phyloP scores from a whole-genome alignment of 2,888 invertebrate genomes.

The Machimus atricapillus region DNA sequence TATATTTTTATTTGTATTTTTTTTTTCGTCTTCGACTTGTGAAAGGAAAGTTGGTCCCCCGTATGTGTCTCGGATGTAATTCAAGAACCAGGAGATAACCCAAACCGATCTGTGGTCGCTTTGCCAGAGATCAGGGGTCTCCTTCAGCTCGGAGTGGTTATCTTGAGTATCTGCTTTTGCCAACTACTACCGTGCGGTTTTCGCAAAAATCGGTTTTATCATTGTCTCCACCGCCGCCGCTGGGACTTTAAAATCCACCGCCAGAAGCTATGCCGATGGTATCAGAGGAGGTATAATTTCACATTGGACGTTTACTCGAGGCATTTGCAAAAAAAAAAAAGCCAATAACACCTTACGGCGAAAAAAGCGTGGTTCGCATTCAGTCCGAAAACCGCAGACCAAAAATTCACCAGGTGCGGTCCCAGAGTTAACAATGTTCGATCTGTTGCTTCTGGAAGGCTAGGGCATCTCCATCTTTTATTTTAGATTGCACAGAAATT shows the following conservation, averaged over 20 bases:
- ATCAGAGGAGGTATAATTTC: conserved; percentile 22
- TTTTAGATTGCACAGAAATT: neutral
- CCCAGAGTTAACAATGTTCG: neutral
- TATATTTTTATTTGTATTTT: neutral
- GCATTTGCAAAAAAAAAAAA: neutral
- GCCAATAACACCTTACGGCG: conserved; percentile 7
- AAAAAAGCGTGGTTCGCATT: neutral
- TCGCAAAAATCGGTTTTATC: conserved; percentile 16
- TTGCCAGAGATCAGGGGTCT: conserved; percentile 19
- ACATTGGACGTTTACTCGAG: neutral
- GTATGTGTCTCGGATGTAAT: conserved; percentile 14
- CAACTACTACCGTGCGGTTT: neutral
- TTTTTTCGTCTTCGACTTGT: neutral
- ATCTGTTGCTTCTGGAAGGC: neutral
- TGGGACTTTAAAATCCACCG: conserved; percentile 2
- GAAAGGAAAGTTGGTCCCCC: conserved; percentile 20
- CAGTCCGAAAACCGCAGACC: conserved; percentile 19
- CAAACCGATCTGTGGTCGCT: conserved; percentile 2
- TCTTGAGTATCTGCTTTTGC: neutral
- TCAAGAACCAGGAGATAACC: conserved; percentile 30
- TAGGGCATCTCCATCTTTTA: neutral
- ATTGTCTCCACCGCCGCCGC: neutral
- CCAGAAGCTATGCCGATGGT: neutral
- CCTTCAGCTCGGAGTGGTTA: conserved; percentile 3
- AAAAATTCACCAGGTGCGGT: conserved; percentile 12